Evolutionary conservation across 1,140 invertebrate genomes (phyloP).

Genomic region (Solenopsis fugax): DNA sequence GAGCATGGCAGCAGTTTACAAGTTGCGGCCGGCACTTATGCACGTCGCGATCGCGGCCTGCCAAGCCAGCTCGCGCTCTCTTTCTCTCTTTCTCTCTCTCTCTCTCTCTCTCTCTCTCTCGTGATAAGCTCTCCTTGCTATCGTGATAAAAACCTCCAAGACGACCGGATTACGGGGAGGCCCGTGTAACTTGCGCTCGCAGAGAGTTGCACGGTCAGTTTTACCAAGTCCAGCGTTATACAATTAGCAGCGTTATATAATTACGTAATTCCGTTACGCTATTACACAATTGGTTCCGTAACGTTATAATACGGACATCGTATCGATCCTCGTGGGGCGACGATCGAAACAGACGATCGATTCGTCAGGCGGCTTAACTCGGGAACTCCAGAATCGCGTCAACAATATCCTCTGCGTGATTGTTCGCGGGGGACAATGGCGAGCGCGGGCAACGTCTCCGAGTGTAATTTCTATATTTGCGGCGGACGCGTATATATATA

Average conservation of each 20-base stretch:
- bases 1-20: slow-evolving; percentile 72
- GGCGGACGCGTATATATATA: background rate
- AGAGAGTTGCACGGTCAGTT: slow-evolving; percentile 5
- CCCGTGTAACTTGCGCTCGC: background rate
- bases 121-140: slow-evolving; percentile 46
- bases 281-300: slow-evolving; percentile 5
- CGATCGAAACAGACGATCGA: background rate
- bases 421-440: background rate
- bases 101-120: background rate
- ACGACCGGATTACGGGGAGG: slow-evolving; percentile 20
- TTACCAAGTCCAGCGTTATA: background rate
- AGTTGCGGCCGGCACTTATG: slow-evolving; percentile 70
- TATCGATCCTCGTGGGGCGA: background rate
- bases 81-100: no score
- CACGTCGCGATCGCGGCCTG: slow-evolving; percentile 22
- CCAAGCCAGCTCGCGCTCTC: background rate
- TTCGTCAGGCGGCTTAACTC: background rate
- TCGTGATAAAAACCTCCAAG: slow-evolving; percentile 15
- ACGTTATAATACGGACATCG: background rate
- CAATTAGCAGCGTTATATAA: slow-evolving; percentile 17
- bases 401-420: background rate
- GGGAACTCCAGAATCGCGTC: no score
- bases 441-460: background rate
- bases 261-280: slow-evolving; percentile 8
- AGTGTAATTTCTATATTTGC: background rate